Evolutionary conservation across 2,113 vertebrate genomes (phyloP).

Genomic region (Paralichthys olivaceus): DNA sequence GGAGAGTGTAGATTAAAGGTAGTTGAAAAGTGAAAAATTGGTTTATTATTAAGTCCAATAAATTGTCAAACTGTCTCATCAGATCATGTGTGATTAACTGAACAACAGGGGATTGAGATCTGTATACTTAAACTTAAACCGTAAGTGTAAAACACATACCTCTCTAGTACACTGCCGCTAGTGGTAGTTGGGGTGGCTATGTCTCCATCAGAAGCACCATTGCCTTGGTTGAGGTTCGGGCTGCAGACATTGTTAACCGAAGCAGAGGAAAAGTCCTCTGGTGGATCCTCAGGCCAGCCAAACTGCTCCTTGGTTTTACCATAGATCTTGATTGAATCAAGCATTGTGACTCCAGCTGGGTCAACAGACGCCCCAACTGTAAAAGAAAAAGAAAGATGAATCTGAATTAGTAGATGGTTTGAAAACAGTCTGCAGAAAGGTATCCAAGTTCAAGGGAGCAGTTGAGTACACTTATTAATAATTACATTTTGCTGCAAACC

Average conservation of each 20-base stretch:
- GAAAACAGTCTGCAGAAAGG: background rate
- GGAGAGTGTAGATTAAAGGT: background rate
- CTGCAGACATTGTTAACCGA: conserved; percentile 95
- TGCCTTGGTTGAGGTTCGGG: conserved; percentile 92
- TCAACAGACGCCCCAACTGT: conserved; percentile 97
- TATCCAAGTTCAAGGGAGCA: background rate
- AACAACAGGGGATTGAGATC: background rate
- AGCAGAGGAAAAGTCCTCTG: conserved; percentile 94
- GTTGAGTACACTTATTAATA: background rate
- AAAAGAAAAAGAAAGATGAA: background rate
- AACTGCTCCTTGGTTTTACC: conserved; percentile 99
- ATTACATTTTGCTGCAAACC: too few species aligned
- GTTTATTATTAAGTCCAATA: background rate
- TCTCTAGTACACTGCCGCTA: conserved; percentile 93
- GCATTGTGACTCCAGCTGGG: conserved; percentile 98
- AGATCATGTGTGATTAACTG: background rate
- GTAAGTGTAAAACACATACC: conserved; percentile 80
- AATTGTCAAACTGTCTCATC: background rate
- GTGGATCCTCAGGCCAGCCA: conserved; percentile 98
- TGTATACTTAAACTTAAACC: conserved; percentile 7
- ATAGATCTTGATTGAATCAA: conserved; percentile 98
- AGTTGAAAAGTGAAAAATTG: background rate
- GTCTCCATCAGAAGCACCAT: conserved; percentile 89
- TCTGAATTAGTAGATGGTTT: conserved; percentile 8
- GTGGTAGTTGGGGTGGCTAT: conserved; percentile 83